Evolutionary conservation across 2,113 vertebrate genomes (phyloP), one percentile per base, ranked within the genome.

Genomic region (Mola mola): DNA sequence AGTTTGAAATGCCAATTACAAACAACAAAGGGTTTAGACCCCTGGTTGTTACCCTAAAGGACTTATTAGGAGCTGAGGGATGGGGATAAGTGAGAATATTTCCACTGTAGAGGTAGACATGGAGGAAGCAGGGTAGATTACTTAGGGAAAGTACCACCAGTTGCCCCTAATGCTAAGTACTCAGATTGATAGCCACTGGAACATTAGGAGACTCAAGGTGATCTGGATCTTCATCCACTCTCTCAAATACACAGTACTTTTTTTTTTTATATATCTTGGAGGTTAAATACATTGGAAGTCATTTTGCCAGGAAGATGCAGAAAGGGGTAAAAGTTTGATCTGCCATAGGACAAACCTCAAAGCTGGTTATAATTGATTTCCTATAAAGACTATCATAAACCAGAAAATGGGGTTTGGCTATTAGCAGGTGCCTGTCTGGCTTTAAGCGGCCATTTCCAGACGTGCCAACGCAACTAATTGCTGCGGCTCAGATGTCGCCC

Each of bases 1-100:
- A 84, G 72, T 79, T 78, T 70, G 81, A 90, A 84, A 88, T 86
- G 86, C 75, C 79, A 86, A 81, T 91, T 89, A 89, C 74, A 78
- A 83, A 76, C 83, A 76, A 86, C 76, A 58, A 78, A 66, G 46
- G 78, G 67, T 82, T 83, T 79, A 75, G 49, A 47, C n/a, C 61
- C 46, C 47, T 69, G 51, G 64, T 73, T 78, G 67, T 60, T 84
- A 75, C 59, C 60, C 55, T 49, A 15, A 57, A 72, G 73, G 81
- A 84, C 44, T 77, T 80, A 66, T 64, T 57, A 63, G 59, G 69
- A 66, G 57, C 31, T 51, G 49, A 65, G 41, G 31, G 53, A 60
- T 38, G 51, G 8, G 34, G 41, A 16, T 41, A 40, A 56, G 56
- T 67, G 52, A 59, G 61, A 67, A 69, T 59, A 69, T 82, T 73